These are phyloP conservation scores for Eristalinus aeneus DNA, from an alignment of 2,888 invertebrate genomes.

Conservation along the genomic window DNA sequence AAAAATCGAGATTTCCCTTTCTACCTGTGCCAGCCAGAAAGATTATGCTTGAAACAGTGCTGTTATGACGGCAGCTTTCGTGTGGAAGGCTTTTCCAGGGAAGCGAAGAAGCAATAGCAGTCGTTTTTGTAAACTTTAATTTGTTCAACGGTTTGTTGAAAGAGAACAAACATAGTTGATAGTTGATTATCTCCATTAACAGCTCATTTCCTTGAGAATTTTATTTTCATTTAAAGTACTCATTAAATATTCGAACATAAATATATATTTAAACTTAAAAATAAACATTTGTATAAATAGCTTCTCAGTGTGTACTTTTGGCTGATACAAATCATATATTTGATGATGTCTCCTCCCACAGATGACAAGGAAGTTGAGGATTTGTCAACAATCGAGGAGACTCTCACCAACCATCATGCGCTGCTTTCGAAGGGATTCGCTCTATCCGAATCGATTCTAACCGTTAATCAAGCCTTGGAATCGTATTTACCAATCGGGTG, in stretches of 20 bases:
- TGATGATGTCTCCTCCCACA: constrained; percentile 71
- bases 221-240: neutral
- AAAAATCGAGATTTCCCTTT: too few relatives aligned
- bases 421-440: constrained; percentile 95
- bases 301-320: constrained; percentile 60
- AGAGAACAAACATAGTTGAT: too few relatives aligned
- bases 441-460: constrained; percentile 89
- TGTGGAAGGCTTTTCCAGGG: too few relatives aligned
- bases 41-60: too few relatives aligned
- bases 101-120: too few relatives aligned
- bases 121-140: too few relatives aligned
- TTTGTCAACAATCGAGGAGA: constrained; percentile 86
- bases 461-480: constrained; percentile 94
- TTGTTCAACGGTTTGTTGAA: too few relatives aligned
- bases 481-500: constrained; percentile 92
- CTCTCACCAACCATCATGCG: constrained; percentile 82
- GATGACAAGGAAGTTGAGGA: constrained; percentile 88
- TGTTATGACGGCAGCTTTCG: too few relatives aligned
- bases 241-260: neutral
- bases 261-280: constrained; percentile 15
- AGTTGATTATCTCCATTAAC: too few relatives aligned
- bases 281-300: constrained; percentile 53
- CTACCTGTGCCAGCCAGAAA: too few relatives aligned
- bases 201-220: neutral
- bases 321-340: constrained; percentile 29